phyloP scores from a whole-genome alignment of 92 coral and sea anemone species.

The Chrysogorgia sp. region DNA sequence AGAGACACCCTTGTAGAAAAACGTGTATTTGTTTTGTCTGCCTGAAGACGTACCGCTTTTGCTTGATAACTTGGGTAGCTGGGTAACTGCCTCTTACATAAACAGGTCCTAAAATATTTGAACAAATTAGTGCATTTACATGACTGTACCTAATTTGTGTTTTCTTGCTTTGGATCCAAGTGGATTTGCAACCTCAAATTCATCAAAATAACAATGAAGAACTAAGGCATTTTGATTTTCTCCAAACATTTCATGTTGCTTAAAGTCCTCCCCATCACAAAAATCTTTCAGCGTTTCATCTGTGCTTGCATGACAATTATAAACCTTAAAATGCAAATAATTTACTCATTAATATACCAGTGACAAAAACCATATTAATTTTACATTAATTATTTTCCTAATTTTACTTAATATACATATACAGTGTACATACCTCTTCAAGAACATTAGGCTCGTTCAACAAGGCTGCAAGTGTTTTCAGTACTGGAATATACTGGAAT shows the following conservation, averaged over 20 bases:
- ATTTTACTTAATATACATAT: background rate
- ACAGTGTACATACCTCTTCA: conserved; percentile 52
- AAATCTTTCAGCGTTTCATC: conserved; percentile 61
- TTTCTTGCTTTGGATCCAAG: conserved; percentile 68
- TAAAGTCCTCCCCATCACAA: conserved; percentile 70
- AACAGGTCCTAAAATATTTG: background rate
- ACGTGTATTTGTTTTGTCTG: no score
- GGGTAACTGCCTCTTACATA: no score
- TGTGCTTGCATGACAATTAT: conserved; percentile 50
- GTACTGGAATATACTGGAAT: conserved; percentile 65
- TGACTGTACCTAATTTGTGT: conserved; percentile 49
- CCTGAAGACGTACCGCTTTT: no score
- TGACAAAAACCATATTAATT: no score
- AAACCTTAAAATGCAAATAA: conserved; percentile 38
- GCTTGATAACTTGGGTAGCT: no score
- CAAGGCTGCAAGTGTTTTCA: conserved; percentile 66
- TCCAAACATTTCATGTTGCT: conserved; percentile 58
- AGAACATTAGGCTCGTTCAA: conserved; percentile 70
- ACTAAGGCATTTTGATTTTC: conserved; percentile 51
- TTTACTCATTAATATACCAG: background rate
- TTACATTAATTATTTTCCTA: no score
- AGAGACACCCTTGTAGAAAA: no score
- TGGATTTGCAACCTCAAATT: conserved; percentile 74
- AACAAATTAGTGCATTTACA: background rate
- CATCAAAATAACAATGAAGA: conserved; percentile 72